A percentile compares a stretch with the other conserved stretches of the same genome.
Evolutionary conservation across 2,797 vertebrate genomes (phyloP).

Genomic region (Anableps anableps): DNA sequence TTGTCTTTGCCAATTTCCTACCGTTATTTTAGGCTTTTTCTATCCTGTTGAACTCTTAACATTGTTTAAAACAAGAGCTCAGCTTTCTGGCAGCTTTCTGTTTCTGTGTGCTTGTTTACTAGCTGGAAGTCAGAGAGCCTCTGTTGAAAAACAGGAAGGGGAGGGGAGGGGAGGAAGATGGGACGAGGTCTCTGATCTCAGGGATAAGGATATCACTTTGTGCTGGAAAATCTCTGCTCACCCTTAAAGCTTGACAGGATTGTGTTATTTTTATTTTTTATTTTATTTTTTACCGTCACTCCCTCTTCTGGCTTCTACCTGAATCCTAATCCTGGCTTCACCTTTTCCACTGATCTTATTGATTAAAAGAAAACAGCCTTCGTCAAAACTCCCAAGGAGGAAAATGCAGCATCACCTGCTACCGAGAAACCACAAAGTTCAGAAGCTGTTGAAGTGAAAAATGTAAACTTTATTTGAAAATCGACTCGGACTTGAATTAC

Average conservation of each 20-base stretch:
- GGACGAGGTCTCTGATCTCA: constrained; percentile 45
- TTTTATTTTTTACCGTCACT: constrained; percentile 9
- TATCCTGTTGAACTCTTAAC: neutral
- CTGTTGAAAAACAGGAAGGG: neutral
- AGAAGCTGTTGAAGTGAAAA: no score
- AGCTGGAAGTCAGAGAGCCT: neutral
- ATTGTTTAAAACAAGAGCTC: no score
- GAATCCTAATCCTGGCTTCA: constrained; percentile 16
- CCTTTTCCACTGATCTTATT: constrained; percentile 22
- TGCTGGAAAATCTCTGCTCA: constrained; percentile 52
- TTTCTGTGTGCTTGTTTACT: neutral
- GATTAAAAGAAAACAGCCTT: constrained; percentile 21
- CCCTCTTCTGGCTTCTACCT: constrained; percentile 24
- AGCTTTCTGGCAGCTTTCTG: neutral
- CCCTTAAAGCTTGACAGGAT: constrained; percentile 43
- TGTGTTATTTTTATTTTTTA: no score
- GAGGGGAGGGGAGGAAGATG: constrained; percentile 5
- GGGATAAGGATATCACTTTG: constrained; percentile 55
- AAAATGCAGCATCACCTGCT: neutral
- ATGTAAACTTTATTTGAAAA: no score
- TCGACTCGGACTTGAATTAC: no score
- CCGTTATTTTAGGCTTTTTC: no score
- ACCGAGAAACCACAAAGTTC: neutral
- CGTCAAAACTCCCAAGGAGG: neutral
- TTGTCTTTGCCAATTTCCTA: neutral